Conservation (phyloP, 2,797 vertebrate genomes). For the Trichosurus vulpecula region DNA sequence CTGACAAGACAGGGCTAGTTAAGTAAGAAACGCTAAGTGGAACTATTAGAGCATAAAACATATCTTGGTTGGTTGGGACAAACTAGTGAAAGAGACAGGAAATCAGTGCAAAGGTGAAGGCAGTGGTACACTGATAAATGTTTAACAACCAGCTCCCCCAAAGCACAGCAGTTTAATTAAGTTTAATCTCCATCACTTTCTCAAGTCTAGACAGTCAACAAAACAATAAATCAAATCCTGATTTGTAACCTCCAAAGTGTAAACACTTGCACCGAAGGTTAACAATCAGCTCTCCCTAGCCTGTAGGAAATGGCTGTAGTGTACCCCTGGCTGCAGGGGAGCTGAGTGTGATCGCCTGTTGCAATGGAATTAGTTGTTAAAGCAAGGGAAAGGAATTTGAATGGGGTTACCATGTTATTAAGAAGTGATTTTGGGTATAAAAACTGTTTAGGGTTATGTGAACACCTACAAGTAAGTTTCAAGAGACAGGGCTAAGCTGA, state of each 20-base stretch:
- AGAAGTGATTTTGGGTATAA: background rate
- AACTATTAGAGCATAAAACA: background rate
- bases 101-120: background rate
- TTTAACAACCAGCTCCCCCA: background rate
- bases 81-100: background rate
- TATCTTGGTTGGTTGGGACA: background rate
- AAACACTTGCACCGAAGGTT: background rate
- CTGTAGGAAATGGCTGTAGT: background rate
- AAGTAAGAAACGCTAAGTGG: background rate
- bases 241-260: background rate
- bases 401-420: background rate
- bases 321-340: background rate
- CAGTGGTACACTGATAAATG: background rate
- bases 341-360: background rate
- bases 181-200: background rate
- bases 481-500: background rate
- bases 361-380: background rate
- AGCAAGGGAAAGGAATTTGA: background rate
- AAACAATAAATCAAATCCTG: background rate
- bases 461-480: background rate
- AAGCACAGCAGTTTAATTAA: background rate
- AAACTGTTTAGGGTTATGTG: background rate
- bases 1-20: background rate
- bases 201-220: background rate
- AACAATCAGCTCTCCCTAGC: background rate